Base-by-base conservation (phyloP, 2,888 invertebrate genomes). In the Coelogynopora nodosa region DNA sequence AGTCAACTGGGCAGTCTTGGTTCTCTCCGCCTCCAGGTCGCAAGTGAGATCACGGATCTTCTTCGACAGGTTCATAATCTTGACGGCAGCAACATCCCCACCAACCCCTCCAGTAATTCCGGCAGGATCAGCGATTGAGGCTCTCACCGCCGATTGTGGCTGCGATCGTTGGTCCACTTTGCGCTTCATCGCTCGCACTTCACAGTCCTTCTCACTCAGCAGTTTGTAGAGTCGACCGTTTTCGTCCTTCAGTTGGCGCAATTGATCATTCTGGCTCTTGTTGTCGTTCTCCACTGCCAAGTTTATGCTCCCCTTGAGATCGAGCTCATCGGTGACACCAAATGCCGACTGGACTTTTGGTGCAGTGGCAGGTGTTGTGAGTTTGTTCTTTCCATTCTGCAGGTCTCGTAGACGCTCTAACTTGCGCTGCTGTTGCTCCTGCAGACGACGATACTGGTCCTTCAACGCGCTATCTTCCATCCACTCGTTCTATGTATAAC, bases 61-160 rank as follows among this genome's bases (percentile, higher is more conserved):
- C 88, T 91, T 92, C 1, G 92, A 92, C 30, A 92, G 88, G 85
- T 92, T 92, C 0, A 92, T 91, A 87, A 92, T 92, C 87, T 92
- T 92, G 0, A 90, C 89, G 0, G 91, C 91, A 31, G 91, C 92
- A 30, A 90, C 90, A 18, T 49, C 49, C 5, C 49, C 49, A 5
- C 49, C 49, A 49, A 49, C 18, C 5, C 49, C 49, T 10, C 18
- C 18, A 49, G 49, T 49, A 49, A 5, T 49, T 87, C 91, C 92
- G 89, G 90, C 90, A 10, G 90, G 90, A 0, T 90, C 88, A 28
- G 88, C 89, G 5, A 74, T 67, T 26, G 67, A 31, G 13, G 82
- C 88, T 85, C 31, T 82, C 0, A 83, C 86, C n/a, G 67, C 82
- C 31, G 30, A 18, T 26, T 89, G 84, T 86, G 89, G 89, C 80